Conservation (phyloP, 64 coral and sea anemone genomes). For the Trachythela sp. region DNA sequence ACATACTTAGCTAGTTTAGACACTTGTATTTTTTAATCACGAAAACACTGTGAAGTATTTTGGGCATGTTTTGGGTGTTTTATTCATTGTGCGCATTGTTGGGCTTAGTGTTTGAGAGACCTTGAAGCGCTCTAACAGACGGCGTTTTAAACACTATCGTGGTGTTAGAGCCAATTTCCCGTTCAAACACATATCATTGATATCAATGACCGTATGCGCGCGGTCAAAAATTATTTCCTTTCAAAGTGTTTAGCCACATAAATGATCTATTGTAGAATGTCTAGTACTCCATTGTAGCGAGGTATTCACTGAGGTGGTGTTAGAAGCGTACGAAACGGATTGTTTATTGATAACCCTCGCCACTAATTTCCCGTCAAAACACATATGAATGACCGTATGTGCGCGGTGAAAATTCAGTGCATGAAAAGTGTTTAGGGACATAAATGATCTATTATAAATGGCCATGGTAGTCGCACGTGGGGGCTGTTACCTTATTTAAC, state of each 20-base stretch:
- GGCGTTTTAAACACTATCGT: neutral
- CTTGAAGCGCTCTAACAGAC: neutral
- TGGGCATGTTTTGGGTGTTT: neutral
- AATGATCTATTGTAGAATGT: neutral
- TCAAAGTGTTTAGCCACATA: neutral
- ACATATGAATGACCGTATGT: neutral
- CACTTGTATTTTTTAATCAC: neutral
- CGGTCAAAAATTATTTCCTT: neutral
- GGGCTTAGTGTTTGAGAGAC: neutral
- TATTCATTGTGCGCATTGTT: too few species aligned
- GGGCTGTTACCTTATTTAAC: constrained; percentile 7
- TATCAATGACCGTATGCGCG: neutral
- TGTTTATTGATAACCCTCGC: neutral
- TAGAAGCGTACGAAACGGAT: neutral
- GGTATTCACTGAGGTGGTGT: neutral
- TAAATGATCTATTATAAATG: neutral
- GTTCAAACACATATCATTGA: neutral
- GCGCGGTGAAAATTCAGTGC: neutral
- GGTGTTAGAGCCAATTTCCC: neutral
- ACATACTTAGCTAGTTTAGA: neutral
- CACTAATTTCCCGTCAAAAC: neutral
- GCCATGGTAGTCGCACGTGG: neutral
- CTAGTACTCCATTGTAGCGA: neutral
- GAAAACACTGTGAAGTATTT: neutral
- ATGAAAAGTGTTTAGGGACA: neutral